phyloP scores from a whole-genome alignment of 2,888 invertebrate genomes.

The Hybos culiciformis region DNA sequence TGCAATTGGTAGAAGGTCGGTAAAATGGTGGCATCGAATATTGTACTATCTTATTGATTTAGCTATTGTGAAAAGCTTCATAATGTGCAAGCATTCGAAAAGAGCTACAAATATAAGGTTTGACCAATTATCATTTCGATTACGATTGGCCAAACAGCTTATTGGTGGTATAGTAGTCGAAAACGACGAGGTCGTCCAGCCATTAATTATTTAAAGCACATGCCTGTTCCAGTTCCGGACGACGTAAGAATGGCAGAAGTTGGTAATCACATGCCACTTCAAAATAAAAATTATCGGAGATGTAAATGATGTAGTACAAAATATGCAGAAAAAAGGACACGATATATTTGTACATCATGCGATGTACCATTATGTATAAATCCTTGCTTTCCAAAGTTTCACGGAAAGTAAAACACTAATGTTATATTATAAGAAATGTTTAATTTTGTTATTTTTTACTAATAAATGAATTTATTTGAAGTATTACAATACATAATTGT shows the following conservation, averaged over 20 bases:
- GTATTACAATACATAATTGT: background rate
- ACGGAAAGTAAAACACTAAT: background rate
- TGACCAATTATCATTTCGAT: background rate
- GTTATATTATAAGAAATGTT: background rate
- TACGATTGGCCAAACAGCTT: background rate
- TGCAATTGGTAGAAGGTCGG: slow-evolving; percentile 9
- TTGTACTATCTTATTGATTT: slow-evolving; percentile 15
- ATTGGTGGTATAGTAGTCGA: background rate
- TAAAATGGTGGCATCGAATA: slow-evolving; percentile 11
- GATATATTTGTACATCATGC: background rate
- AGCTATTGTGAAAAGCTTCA: slow-evolving; percentile 7
- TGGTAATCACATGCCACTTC: background rate
- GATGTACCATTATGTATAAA: background rate
- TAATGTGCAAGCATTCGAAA: background rate
- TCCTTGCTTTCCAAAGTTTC: background rate
- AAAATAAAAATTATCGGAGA: background rate
- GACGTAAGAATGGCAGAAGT: background rate
- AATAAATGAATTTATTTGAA: background rate
- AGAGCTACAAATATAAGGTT: background rate
- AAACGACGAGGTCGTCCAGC: background rate
- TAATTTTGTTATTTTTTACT: background rate
- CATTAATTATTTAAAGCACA: background rate
- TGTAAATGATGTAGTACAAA: background rate
- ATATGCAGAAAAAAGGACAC: background rate
- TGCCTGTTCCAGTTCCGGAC: background rate